A percentile compares a stretch with the other conserved stretches of the same genome.
Conservation (phyloP, 2,797 vertebrate genomes). For the Chaetodon trifasciatus region DNA sequence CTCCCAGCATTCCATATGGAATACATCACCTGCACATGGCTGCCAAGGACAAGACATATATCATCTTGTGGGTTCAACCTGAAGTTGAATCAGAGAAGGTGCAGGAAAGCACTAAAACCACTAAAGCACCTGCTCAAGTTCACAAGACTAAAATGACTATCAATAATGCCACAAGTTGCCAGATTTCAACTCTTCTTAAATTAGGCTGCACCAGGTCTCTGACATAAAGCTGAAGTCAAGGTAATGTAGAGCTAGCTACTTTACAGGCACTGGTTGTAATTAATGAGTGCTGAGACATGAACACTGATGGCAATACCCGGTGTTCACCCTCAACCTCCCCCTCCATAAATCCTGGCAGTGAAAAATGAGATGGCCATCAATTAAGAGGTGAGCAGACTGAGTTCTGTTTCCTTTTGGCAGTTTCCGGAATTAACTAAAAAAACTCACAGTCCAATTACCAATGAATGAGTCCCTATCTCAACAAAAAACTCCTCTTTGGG, state of each 20-base stretch:
- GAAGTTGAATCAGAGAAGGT: constrained; percentile 25
- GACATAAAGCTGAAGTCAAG: constrained; percentile 11
- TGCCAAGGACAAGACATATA: constrained; percentile 79
- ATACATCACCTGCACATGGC: constrained; percentile 72
- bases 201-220: background rate
- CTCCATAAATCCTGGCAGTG: constrained; percentile 57
- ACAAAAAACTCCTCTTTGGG: no score
- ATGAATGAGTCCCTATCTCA: no score
- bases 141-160: constrained; percentile 3
- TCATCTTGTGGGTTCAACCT: constrained; percentile 68
- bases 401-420: constrained; percentile 12
- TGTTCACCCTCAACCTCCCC: constrained; percentile 26
- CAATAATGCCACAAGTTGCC: background rate
- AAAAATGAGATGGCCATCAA: constrained; percentile 65
- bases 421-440: constrained; percentile 3
- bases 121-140: constrained; percentile 18
- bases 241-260: constrained; percentile 4
- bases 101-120: background rate
- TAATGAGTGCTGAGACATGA: constrained; percentile 43
- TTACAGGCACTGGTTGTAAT: constrained; percentile 21
- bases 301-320: constrained; percentile 39
- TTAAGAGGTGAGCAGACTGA: constrained; percentile 23
- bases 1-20: constrained; percentile 71
- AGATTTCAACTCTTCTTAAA: constrained; percentile 5
- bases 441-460: no score